phyloP scores from a whole-genome alignment of 1,140 invertebrate species.

The Caenorhabditis remanei region DNA sequence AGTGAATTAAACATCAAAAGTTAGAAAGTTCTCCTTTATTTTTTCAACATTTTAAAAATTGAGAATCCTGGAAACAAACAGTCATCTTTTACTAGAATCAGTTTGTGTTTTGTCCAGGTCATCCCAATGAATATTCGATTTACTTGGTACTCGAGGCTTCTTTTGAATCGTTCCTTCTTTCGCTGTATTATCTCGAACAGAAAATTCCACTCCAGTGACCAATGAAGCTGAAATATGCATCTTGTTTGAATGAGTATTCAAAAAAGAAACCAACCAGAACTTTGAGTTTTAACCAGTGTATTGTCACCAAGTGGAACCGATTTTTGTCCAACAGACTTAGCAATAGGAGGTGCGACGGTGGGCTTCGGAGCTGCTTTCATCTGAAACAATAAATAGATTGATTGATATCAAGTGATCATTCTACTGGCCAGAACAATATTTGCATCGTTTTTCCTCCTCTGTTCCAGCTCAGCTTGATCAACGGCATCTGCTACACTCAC shows the following conservation, averaged over 20 bases:
- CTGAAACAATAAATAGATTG: neutral
- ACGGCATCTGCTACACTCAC: constrained; percentile 66
- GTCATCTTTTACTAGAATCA: no score
- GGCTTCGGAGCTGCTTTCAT: constrained; percentile 25
- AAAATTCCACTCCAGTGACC: constrained; percentile 25
- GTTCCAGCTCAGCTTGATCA: constrained; percentile 58
- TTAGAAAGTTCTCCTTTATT: no score
- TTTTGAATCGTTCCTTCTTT: constrained; percentile 1
- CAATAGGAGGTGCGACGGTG: constrained; percentile 9
- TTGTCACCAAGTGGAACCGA: constrained; percentile 9
- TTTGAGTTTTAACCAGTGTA: neutral
- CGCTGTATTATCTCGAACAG: constrained; percentile 4
- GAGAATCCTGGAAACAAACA: no score
- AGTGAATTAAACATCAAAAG: no score
- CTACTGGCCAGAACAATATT: neutral
- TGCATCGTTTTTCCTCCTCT: constrained; percentile 6
- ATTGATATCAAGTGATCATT: neutral
- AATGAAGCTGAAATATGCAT: constrained; percentile 20
- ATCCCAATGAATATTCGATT: constrained; percentile 5
- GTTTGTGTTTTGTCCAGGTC: constrained; percentile 38
- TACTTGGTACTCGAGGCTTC: neutral
- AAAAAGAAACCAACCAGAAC: neutral
- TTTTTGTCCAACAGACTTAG: constrained; percentile 36
- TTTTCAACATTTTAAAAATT: no score
- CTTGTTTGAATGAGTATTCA: neutral